Percentiles rank a stretch among this genome's conserved stretches.
These are phyloP conservation scores for Julus scandinavius DNA, from an alignment of 2,888 invertebrate species.

Conservation along the genomic window DNA sequence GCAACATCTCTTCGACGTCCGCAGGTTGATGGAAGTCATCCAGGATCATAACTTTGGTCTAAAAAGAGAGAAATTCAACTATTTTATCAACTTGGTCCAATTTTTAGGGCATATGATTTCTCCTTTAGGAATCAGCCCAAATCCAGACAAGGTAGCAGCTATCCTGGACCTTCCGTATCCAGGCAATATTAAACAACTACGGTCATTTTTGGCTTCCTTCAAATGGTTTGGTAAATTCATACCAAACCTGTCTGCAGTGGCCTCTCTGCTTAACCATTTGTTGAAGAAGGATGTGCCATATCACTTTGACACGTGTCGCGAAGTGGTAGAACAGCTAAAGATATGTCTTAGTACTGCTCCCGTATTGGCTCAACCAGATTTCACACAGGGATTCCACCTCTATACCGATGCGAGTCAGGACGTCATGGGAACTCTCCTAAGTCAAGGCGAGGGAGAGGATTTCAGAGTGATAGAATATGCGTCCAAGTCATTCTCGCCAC, in stretches of 20 bases:
- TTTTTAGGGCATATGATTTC: too few relatives aligned
- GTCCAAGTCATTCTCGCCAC: slow-evolving; percentile 56
- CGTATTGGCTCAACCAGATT: neutral
- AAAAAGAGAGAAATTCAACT: too few relatives aligned
- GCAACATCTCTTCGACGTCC: too few relatives aligned
- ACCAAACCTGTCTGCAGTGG: neutral
- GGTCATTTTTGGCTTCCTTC: too few relatives aligned
- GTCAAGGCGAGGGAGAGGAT: neutral
- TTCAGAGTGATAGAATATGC: slow-evolving; percentile 58
- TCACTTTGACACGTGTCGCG: neutral
- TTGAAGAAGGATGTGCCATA: neutral
- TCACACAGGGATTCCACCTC: neutral
- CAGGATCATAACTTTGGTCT: too few relatives aligned
- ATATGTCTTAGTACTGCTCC: neutral
- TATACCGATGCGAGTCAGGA: neutral
- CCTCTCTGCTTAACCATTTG: neutral
- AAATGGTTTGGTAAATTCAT: too few relatives aligned
- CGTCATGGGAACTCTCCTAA: neutral
- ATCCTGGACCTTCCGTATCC: neutral
- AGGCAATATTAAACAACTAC: too few relatives aligned
- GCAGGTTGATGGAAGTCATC: too few relatives aligned
- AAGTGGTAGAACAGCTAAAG: neutral
- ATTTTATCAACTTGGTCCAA: too few relatives aligned
- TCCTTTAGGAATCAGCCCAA: neutral
- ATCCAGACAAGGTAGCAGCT: neutral